A percentile compares a stretch with the other conserved stretches of the same genome.
Conservation (phyloP, 1,140 invertebrate species). For the Eumeta japonica region DNA sequence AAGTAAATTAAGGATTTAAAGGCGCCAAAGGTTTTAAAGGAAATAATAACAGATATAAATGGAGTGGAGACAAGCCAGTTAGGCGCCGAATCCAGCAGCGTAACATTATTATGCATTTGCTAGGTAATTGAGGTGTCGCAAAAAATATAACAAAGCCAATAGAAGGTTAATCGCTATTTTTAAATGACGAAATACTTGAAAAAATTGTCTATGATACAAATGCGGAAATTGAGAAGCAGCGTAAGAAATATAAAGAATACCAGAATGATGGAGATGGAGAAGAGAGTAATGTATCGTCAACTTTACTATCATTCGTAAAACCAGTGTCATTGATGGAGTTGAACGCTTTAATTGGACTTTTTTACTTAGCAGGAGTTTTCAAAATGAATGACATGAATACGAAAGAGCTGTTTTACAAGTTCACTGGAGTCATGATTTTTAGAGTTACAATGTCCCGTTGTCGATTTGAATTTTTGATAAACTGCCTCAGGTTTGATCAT, state of each 20-base stretch:
- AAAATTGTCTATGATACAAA: too few relatives aligned
- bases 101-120: constrained; percentile 1
- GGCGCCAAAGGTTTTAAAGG: neutral
- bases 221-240: too few relatives aligned
- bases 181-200: too few relatives aligned
- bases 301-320: too few relatives aligned
- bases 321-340: too few relatives aligned
- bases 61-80: neutral
- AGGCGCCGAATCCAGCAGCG: neutral
- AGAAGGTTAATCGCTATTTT: too few relatives aligned
- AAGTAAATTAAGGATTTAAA: neutral
- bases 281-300: too few relatives aligned
- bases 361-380: constrained; percentile 6
- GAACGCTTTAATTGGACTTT: constrained; percentile 10
- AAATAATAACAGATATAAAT: neutral
- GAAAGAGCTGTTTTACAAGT: constrained; percentile 9
- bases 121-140: neutral
- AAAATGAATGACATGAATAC: too few relatives aligned
- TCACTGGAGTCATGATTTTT: constrained; percentile 12
- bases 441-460: constrained; percentile 20
- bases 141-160: too few relatives aligned
- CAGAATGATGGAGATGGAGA: too few relatives aligned
- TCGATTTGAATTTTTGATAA: constrained; percentile 28
- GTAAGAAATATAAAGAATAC: too few relatives aligned
- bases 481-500: too few relatives aligned